A percentile compares a stretch with the other conserved stretches of the same genome.
These are phyloP conservation scores for Cephalophus harveyi DNA, from an alignment of 2,113 vertebrate species.

Conservation along the genomic window DNA sequence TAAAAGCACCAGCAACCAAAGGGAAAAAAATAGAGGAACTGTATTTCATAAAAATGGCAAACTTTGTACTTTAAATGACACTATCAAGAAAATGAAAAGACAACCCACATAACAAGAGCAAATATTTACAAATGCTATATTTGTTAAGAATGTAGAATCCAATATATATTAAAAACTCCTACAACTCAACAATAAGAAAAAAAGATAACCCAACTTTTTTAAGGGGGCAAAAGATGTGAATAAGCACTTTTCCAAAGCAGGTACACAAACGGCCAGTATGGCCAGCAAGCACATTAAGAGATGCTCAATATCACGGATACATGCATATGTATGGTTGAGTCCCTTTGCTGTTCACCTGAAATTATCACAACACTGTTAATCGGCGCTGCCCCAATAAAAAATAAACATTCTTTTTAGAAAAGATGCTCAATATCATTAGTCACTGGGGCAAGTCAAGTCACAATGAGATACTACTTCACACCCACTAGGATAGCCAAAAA, in stretches of 20 bases:
- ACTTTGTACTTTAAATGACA: background rate
- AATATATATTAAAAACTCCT: background rate
- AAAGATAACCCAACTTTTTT: background rate
- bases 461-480: background rate
- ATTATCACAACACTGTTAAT: background rate
- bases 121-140: background rate
- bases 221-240: background rate
- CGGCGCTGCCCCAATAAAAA: fast-evolving
- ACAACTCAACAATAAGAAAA: background rate
- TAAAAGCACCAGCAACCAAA: background rate
- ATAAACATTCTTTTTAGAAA: background rate
- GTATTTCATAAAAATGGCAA: background rate
- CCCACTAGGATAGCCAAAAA: background rate
- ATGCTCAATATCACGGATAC: background rate
- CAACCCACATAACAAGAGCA: background rate
- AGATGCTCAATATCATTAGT: background rate
- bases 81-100: background rate
- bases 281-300: background rate
- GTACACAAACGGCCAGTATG: background rate
- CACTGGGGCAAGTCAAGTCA: background rate
- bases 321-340: background rate
- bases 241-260: background rate
- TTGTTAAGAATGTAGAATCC: background rate
- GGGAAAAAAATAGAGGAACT: background rate
- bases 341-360: background rate